phyloP scores from a whole-genome alignment of 2,888 invertebrate genomes.

The Drosophila subsilvestris region DNA sequence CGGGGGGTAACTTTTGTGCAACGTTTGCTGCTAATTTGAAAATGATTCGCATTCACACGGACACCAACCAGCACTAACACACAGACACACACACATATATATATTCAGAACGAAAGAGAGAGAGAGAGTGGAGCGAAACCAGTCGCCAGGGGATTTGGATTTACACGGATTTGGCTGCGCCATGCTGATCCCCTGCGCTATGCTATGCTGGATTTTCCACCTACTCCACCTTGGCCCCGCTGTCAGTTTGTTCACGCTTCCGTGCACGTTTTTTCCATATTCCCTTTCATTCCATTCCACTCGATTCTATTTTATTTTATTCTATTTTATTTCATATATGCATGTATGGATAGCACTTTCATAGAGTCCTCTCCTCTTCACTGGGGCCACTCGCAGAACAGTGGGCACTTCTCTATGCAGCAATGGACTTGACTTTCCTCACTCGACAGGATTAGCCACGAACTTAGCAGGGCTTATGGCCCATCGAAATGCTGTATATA shows the following conservation, averaged over 20 bases:
- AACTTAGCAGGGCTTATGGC: neutral
- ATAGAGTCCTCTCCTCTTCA: neutral
- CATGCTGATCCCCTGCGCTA: neutral
- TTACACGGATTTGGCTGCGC: slow-evolving; percentile 10
- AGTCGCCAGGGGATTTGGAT: slow-evolving; percentile 17
- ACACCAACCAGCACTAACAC: neutral
- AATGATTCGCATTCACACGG: slow-evolving; percentile 55
- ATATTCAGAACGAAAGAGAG: neutral
- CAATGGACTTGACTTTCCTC: neutral
- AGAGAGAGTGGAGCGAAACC: no score
- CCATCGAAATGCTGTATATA: neutral
- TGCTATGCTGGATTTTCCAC: slow-evolving; percentile 9
- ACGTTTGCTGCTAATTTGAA: slow-evolving; percentile 66
- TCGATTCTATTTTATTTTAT: neutral
- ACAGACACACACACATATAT: slow-evolving; percentile 19
- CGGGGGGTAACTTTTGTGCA: slow-evolving; percentile 38
- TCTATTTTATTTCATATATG: neutral
- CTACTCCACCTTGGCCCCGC: neutral
- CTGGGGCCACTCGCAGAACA: neutral
- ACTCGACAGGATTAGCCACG: neutral
- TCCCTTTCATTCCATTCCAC: neutral
- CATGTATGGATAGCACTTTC: neutral
- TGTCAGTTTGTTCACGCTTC: slow-evolving; percentile 14
- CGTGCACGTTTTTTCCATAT: neutral
- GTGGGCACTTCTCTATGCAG: neutral